phyloP scores from a whole-genome alignment of 2,113 vertebrate genomes.

The Platanista minor region DNA sequence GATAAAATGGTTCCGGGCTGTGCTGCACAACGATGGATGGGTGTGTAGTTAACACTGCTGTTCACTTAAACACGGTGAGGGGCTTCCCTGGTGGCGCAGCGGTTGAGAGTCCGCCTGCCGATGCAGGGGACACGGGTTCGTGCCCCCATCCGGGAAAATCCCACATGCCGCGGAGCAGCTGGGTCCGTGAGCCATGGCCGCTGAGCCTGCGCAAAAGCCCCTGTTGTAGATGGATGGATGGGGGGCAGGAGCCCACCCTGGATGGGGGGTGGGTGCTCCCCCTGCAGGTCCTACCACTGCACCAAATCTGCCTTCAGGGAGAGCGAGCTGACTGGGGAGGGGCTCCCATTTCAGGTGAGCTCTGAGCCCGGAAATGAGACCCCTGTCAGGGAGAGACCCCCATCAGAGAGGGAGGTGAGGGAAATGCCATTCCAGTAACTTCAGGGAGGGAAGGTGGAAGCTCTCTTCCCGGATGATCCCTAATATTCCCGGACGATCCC shows the following conservation, averaged over 20 bases:
- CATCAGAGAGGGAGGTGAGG: background rate
- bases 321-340: rapidly evolving
- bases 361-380: background rate
- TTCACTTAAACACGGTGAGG: no score
- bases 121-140: no score
- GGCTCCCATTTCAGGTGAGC: background rate
- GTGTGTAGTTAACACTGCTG: background rate
- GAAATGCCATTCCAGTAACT: no score
- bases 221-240: no score
- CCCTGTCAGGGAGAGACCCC: background rate
- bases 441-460: background rate
- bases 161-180: no score
- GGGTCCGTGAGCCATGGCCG: no score
- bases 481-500: rapidly evolving
- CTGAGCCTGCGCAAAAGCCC: no score
- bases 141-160: no score
- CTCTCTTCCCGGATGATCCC: rapidly evolving
- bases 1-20: background rate
- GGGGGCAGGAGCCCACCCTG: no score
- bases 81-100: no score
- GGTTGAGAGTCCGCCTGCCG: no score
- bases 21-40: rapidly evolving
- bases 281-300: no score
- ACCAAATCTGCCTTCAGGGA: background rate
- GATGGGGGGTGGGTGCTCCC: rapidly evolving